A percentile compares a stretch with the other conserved stretches of the same genome.
phyloP scores from a whole-genome alignment of 2,113 vertebrate genomes.

The Heterotis niloticus region DNA sequence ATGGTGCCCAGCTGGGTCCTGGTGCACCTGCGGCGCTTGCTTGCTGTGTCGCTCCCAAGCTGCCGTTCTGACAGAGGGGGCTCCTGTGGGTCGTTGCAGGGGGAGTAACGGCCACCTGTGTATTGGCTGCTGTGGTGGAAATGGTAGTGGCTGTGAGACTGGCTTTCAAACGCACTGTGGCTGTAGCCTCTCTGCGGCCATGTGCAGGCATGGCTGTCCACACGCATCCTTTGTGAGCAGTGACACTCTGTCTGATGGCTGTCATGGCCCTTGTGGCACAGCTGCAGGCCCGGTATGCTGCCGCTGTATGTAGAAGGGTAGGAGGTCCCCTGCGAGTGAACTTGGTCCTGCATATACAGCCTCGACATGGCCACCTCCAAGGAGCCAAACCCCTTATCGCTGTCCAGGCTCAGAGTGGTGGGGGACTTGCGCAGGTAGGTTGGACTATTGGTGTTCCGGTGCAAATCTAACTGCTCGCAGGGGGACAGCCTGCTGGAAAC shows the following conservation, averaged over 20 bases:
- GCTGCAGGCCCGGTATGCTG: conserved; percentile 40
- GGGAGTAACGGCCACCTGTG: not conserved
- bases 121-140: not conserved
- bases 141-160: not conserved
- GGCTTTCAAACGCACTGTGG: conserved; percentile 34
- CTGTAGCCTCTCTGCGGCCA: not conserved
- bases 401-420: conserved; percentile 27
- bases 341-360: conserved; percentile 43
- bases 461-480: conserved; percentile 33
- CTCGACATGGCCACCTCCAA: conserved; percentile 47
- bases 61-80: not conserved
- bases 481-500: conserved; percentile 34
- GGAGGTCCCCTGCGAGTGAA: conserved; percentile 15
- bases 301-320: conserved; percentile 54
- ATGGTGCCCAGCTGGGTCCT: conserved; percentile 56
- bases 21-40: conserved; percentile 42
- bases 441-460: conserved; percentile 32
- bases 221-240: not conserved
- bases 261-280: not conserved
- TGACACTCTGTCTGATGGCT: conserved; percentile 1
- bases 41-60: not conserved
- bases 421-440: conserved; percentile 17
- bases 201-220: accelerated
- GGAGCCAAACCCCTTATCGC: conserved; percentile 56
- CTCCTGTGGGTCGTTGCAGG: not conserved